Conservation (phyloP, 2,888 invertebrate genomes). For the Meteorus cinctellus region DNA sequence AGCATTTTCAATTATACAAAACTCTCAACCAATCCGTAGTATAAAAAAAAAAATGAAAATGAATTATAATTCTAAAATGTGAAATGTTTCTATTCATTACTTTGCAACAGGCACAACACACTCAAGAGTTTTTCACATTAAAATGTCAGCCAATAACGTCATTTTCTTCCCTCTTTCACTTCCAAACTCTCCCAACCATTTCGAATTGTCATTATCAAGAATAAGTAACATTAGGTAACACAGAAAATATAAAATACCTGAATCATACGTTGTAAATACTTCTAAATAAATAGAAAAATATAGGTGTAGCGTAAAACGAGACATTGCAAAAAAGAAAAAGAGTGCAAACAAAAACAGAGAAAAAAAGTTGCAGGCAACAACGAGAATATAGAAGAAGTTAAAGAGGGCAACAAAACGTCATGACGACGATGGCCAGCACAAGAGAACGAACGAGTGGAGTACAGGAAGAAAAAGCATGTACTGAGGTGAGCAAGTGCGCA, state of each 20-base stretch:
- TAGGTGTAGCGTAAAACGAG: slow-evolving; percentile 43
- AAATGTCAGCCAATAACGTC: too few species aligned
- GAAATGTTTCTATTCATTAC: background rate
- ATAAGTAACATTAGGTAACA: too few species aligned
- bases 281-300: background rate
- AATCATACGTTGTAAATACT: background rate
- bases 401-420: slow-evolving; percentile 46
- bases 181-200: too few species aligned
- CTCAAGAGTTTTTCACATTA: too few species aligned
- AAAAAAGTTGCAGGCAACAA: slow-evolving; percentile 51
- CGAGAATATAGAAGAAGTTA: slow-evolving; percentile 41
- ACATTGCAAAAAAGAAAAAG: slow-evolving; percentile 27
- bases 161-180: too few species aligned
- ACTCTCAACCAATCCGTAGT: background rate
- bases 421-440: slow-evolving; percentile 30
- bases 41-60: background rate
- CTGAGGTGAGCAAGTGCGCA: slow-evolving; percentile 23
- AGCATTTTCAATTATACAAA: background rate
- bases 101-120: too few species aligned
- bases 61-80: background rate
- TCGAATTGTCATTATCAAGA: too few species aligned
- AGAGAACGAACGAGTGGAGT: slow-evolving; percentile 20
- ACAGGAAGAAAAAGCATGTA: slow-evolving; percentile 36
- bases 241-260: background rate
- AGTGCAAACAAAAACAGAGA: slow-evolving; percentile 45